Percentiles rank a stretch among this genome's conserved stretches.
Conservation (phyloP, 2,113 vertebrate genomes). For the Gallinago media region DNA sequence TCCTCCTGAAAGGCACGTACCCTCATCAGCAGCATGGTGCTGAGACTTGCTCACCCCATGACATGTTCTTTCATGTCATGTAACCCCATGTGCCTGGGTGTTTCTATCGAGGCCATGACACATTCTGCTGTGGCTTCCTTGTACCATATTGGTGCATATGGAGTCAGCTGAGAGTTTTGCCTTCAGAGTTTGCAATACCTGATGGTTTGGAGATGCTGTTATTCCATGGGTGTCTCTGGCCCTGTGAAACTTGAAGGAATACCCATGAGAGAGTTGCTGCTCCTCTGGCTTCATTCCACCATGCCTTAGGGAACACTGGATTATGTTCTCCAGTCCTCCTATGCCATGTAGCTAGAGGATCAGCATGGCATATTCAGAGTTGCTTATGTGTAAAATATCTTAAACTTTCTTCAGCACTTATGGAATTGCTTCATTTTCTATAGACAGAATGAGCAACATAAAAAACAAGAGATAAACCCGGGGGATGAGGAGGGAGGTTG, state of each 20-base stretch:
- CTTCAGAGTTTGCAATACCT: background rate
- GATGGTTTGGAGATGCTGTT: background rate
- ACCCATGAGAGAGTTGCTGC: background rate
- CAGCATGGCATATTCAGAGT: background rate
- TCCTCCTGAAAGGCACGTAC: background rate
- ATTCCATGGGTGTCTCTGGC: background rate
- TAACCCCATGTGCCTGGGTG: background rate
- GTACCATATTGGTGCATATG: accelerated
- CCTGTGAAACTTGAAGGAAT: background rate
- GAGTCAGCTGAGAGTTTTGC: background rate
- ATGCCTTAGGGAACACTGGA: background rate
- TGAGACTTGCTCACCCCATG: background rate
- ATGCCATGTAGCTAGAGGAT: background rate
- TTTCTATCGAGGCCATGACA: background rate
- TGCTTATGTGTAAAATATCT: background rate
- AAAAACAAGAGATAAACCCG: background rate
- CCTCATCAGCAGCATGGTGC: background rate
- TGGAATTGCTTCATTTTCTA: background rate
- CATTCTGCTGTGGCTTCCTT: background rate
- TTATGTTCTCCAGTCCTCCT: background rate
- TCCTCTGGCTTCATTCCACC: background rate
- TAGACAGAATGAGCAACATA: background rate
- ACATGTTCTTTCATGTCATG: background rate
- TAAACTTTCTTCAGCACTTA: background rate
- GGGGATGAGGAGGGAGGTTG: background rate